These are phyloP conservation scores for Labeo calbasu DNA, from an alignment of 2,797 vertebrate species.

Conservation along the genomic window DNA sequence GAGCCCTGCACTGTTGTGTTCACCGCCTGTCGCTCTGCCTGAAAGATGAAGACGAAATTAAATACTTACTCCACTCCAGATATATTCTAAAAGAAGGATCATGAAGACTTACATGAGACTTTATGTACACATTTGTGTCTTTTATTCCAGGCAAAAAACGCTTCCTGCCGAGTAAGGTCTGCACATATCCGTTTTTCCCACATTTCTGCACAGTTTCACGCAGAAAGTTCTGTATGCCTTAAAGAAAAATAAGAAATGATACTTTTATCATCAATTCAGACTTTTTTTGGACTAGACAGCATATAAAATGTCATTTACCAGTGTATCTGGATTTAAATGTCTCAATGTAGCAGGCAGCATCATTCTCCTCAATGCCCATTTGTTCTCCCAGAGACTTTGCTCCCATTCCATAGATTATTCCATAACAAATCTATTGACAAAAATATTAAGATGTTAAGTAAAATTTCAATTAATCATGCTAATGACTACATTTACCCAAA, in stretches of 20 bases:
- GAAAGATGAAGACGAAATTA: slow-evolving; percentile 16
- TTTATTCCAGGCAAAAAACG: slow-evolving; percentile 93
- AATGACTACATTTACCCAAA: too few species aligned
- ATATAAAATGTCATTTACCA: slow-evolving; percentile 73
- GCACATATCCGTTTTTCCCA: slow-evolving; percentile 88
- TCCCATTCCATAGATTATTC: slow-evolving; percentile 98
- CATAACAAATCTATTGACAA: slow-evolving; percentile 90
- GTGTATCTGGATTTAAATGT: slow-evolving; percentile 95
- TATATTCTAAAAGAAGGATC: background rate
- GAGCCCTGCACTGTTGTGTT: slow-evolving; percentile 96
- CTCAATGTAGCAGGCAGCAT: slow-evolving; percentile 91
- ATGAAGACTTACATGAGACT: slow-evolving; percentile 85
- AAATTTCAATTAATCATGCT: too few species aligned
- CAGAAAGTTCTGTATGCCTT: slow-evolving; percentile 91
- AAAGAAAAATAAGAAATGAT: slow-evolving; percentile 39
- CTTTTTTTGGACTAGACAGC: background rate
- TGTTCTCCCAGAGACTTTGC: slow-evolving; percentile 94
- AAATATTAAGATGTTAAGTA: too few species aligned
- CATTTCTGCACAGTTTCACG: slow-evolving; percentile 89
- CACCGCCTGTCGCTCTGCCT: slow-evolving; percentile 97
- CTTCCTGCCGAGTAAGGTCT: slow-evolving; percentile 90
- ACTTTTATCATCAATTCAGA: background rate
- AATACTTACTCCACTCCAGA: background rate
- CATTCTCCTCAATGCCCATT: slow-evolving; percentile 91
- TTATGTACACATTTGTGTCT: slow-evolving; percentile 83